Evolutionary conservation across 1,140 invertebrate species (phyloP), one percentile per base, ranked within the genome.

Genomic region (Macrotrachela quadricornifera): DNA sequence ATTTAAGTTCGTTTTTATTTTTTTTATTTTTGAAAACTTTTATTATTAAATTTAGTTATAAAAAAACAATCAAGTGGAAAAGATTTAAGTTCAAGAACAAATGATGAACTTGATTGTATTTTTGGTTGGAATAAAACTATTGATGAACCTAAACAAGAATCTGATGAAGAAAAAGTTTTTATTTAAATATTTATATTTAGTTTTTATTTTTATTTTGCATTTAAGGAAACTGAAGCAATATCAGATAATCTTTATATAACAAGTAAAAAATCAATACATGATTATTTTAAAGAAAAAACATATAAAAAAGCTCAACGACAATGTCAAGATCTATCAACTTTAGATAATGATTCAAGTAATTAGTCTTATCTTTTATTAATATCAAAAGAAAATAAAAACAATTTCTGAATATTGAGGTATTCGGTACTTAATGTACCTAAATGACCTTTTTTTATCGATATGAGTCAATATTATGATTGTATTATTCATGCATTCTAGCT

Each of bases 311-410:
- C 41, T 15, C 45, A 16, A 21, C 42, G 13, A 37, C 49, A 69
- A 6, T 77, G 73, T 64, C 73, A 61, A 50, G 71, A 72, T 55
- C 85, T 78, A 55, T 82, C 0, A 88, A 87, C 71, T 84, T 87
- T 68, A 66, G 86, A 18, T 79, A 80, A 41, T 74, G 73, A 55
- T 83, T 82, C 59, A 81, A 77, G 58, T 69, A 76, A 49, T 81
- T 84, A 63, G 85, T 88, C 65, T 70, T 88, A 46, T 80, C 80
- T 10, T 85, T 82, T 66, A 86, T 87, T 61, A 81, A 86, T 69
- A 83, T 83, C n/a, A n/a, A n/a, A n/a, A n/a, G n/a, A n/a, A n/a
- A n/a, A n/a, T n/a, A n/a, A n/a, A n/a, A n/a, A n/a, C n/a, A n/a
- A n/a, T n/a, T n/a, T n/a, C n/a, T n/a, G n/a, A n/a, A n/a, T n/a